Percentiles rank a stretch among this genome's conserved stretches.
Evolutionary conservation across 2,888 invertebrate genomes (phyloP).

Genomic region (Aspidiotus rigidus): DNA sequence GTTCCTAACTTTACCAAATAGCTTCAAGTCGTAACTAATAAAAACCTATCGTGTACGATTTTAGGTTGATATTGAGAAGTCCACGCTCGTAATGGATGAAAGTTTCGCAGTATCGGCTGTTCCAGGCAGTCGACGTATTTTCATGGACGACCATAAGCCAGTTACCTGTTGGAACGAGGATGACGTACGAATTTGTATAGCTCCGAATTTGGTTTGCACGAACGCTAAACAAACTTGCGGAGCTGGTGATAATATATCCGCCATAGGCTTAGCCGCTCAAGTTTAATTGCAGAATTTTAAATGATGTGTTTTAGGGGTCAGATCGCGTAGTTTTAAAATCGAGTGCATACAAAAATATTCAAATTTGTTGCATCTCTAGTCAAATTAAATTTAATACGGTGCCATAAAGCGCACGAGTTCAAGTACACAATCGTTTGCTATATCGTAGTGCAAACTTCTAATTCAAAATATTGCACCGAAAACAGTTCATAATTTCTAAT

Average conservation of each 20-base stretch:
- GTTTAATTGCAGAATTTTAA: constrained; percentile 37
- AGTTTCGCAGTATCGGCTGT: constrained; percentile 66
- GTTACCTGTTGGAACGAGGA: constrained; percentile 74
- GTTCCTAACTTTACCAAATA: no score
- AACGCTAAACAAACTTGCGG: constrained; percentile 73
- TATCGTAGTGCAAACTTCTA: no score
- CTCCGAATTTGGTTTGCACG: constrained; percentile 75
- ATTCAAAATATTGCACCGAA: no score
- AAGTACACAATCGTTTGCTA: no score
- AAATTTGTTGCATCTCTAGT: no score
- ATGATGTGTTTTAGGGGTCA: no score
- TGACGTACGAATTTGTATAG: constrained; percentile 63
- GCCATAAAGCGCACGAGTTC: no score
- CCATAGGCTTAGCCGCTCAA: constrained; percentile 62
- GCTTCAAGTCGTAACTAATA: no score
- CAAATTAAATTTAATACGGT: no score
- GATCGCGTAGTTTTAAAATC: no score
- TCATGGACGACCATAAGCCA: constrained; percentile 59
- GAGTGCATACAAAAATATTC: no score
- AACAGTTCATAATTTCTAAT: no score
- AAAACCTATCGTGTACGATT: constrained; percentile 13
- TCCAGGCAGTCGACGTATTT: constrained; percentile 50
- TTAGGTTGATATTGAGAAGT: constrained; percentile 49
- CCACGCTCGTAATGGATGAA: constrained; percentile 64
- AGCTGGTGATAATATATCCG: constrained; percentile 79